phyloP scores from a whole-genome alignment of 2,888 invertebrate species.

The Scaptomyza caliginosa region DNA sequence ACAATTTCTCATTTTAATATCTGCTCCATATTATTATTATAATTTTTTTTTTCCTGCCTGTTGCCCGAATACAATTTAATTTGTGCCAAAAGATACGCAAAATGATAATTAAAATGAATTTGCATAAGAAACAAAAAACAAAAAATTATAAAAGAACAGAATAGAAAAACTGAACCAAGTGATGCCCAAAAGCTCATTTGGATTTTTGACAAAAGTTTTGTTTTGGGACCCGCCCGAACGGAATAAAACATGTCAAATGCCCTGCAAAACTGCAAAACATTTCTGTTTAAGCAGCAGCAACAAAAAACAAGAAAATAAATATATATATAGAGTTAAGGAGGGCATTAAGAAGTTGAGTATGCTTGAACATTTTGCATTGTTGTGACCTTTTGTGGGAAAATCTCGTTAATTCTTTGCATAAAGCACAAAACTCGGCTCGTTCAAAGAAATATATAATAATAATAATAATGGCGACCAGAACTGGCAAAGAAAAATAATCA shows the following conservation, averaged over 20 bases:
- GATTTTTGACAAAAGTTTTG: conserved; percentile 33
- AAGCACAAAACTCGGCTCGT: conserved; percentile 11
- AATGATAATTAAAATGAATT: conserved; percentile 76
- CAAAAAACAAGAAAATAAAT: not conserved
- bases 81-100: conserved; percentile 49
- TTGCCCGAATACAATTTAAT: conserved; percentile 59
- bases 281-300: not conserved
- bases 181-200: conserved; percentile 33
- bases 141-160: not conserved
- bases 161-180: conserved; percentile 22
- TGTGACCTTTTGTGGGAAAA: conserved; percentile 38
- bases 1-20: conserved; percentile 48
- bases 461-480: conserved; percentile 11
- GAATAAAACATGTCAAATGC: conserved; percentile 10
- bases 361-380: not conserved
- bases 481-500: not conserved
- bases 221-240: too few relatives aligned
- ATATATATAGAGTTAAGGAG: not conserved
- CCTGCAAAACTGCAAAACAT: conserved; percentile 5
- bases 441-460: conserved; percentile 9
- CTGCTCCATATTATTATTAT: conserved; percentile 40
- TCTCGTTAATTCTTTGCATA: conserved; percentile 38
- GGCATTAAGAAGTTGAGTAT: not conserved
- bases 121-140: conserved; percentile 61
- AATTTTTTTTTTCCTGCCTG: not conserved